Evolutionary conservation across 1,140 invertebrate genomes (phyloP).

Genomic region (Cydia strobilella): DNA sequence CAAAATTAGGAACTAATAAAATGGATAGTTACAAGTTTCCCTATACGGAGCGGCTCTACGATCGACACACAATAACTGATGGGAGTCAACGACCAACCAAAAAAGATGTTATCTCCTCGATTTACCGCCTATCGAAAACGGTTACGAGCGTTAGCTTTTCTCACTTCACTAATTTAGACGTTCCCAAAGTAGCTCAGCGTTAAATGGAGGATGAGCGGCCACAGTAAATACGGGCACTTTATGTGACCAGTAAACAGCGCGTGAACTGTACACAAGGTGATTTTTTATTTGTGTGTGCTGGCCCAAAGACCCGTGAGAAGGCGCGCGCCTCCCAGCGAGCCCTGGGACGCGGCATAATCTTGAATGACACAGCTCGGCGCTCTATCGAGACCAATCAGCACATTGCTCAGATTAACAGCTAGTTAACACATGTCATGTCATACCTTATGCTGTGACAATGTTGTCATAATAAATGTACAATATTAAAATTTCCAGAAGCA

Average conservation of each 20-base stretch:
- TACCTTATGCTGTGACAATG: slow-evolving; percentile 35
- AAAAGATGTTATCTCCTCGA: slow-evolving; percentile 73
- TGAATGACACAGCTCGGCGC: slow-evolving; percentile 55
- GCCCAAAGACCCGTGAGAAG: slow-evolving; percentile 77
- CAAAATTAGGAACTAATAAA: slow-evolving; percentile 60
- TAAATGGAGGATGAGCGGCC: slow-evolving; percentile 70
- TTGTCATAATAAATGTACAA: slow-evolving; percentile 34
- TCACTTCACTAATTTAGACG: slow-evolving; percentile 77
- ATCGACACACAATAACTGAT: slow-evolving; percentile 72
- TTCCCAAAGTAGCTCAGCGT: slow-evolving; percentile 74
- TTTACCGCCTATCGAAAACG: slow-evolving; percentile 69
- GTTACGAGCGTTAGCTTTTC: slow-evolving; percentile 74
- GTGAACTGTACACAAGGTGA: slow-evolving; percentile 76
- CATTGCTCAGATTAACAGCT: slow-evolving; percentile 48
- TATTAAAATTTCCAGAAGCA: not conserved
- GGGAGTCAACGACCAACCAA: slow-evolving; percentile 56
- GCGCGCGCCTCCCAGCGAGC: slow-evolving; percentile 49
- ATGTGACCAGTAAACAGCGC: slow-evolving; percentile 70
- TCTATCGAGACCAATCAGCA: slow-evolving; percentile 51
- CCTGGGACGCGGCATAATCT: slow-evolving; percentile 49
- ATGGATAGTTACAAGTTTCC: slow-evolving; percentile 52
- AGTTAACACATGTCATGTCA: slow-evolving; percentile 42
- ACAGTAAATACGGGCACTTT: slow-evolving; percentile 72
- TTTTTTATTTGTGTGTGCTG: slow-evolving; percentile 75
- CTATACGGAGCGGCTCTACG: slow-evolving; percentile 58